phyloP scores from a whole-genome alignment of 2,113 vertebrate genomes.

The Geothlypis trichas region DNA sequence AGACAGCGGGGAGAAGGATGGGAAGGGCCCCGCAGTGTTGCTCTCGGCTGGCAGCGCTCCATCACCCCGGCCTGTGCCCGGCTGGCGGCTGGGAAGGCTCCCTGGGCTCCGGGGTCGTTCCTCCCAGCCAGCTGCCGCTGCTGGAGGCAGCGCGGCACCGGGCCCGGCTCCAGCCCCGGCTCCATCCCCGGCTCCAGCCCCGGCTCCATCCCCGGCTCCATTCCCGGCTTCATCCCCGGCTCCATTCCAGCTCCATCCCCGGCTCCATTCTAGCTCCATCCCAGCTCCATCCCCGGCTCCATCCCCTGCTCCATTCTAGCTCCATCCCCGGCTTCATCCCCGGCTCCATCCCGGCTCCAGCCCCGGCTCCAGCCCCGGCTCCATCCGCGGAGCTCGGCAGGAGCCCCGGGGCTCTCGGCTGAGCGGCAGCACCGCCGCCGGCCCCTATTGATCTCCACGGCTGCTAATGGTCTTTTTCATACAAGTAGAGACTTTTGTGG shows the following conservation, averaged over 20 bases:
- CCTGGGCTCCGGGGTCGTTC: accelerated
- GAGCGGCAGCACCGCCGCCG: background rate
- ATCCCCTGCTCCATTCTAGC: too few species aligned
- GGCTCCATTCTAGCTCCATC: too few species aligned
- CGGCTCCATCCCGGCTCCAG: too few species aligned
- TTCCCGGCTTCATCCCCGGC: background rate
- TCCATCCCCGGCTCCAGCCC: background rate
- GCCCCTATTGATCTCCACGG: constrained; percentile 44
- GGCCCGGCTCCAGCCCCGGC: too few species aligned
- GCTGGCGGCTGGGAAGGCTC: background rate
- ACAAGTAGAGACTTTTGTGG: constrained; percentile 68
- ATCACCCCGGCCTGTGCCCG: background rate
- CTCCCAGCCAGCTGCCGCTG: background rate
- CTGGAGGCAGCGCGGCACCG: background rate
- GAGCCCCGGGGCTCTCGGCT: background rate
- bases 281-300: too few species aligned
- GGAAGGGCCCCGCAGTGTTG: background rate
- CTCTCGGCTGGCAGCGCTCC: background rate
- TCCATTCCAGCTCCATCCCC: background rate
- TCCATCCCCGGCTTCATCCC: background rate
- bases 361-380: too few species aligned
- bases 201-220: background rate
- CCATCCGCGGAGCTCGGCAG: background rate
- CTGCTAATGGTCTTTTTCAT: constrained; percentile 44
- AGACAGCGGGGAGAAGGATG: background rate